A percentile compares a stretch with the other conserved stretches of the same genome.
Conservation (phyloP, 2,888 invertebrate species). For the Crossocerus cetratus region DNA sequence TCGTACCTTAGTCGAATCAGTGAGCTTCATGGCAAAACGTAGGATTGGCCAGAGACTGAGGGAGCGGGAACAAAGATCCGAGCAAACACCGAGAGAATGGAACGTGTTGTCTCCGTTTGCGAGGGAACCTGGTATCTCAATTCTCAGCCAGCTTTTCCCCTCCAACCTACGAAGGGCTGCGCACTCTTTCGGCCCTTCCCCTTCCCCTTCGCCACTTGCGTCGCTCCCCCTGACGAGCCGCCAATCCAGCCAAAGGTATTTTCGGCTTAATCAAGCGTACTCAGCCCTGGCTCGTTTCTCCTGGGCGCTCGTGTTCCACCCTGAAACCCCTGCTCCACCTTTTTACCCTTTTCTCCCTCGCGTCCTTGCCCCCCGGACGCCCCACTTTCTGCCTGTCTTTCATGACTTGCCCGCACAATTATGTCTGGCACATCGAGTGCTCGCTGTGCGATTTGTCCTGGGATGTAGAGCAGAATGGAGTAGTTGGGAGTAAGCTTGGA, state of each 20-base stretch:
- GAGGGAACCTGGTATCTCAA: conserved; percentile 7
- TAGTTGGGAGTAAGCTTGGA: no score
- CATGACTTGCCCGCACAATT: no score
- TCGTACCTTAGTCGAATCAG: background rate
- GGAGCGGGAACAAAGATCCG: conserved; percentile 22
- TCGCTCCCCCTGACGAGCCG: background rate
- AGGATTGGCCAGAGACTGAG: conserved; percentile 27
- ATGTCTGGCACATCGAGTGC: no score
- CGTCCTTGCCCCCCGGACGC: conserved; percentile 1
- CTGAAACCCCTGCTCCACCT: background rate
- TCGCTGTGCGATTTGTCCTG: no score
- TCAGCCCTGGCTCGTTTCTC: conserved; percentile 21
- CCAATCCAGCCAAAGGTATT: conserved; percentile 32
- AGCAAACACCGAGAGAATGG: conserved; percentile 37
- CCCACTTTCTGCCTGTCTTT: background rate
- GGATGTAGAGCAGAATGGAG: no score
- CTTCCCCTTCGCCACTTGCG: background rate
- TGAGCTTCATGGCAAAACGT: conserved; percentile 23
- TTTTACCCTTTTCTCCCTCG: background rate
- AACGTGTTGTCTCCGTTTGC: conserved; percentile 3
- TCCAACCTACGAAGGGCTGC: conserved; percentile 11
- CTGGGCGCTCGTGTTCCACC: conserved; percentile 21
- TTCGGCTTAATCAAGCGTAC: conserved; percentile 60
- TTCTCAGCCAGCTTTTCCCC: conserved; percentile 27
- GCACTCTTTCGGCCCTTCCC: conserved; percentile 3